These are phyloP conservation scores for Drosophila mojavensis DNA, from an alignment of 1,140 invertebrate species.

Conservation along the genomic window DNA sequence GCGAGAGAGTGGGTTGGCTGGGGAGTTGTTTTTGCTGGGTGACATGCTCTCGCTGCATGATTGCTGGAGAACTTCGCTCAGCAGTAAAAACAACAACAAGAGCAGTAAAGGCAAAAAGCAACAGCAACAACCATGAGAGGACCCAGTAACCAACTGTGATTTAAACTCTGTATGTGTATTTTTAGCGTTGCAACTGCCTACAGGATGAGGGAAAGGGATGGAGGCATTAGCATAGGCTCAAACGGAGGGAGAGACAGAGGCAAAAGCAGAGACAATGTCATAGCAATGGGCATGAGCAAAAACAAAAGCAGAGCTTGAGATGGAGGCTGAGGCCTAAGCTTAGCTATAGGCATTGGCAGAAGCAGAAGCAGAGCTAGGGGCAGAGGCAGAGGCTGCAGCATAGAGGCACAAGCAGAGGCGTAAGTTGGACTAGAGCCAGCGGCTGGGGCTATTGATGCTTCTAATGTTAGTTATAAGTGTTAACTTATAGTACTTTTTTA, in stretches of 20 bases:
- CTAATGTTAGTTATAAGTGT: too few relatives aligned
- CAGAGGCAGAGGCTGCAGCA: too few relatives aligned
- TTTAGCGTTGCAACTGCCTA: constrained; percentile 18
- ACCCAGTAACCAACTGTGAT: constrained; percentile 49
- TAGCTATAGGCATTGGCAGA: background rate
- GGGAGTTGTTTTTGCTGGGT: constrained; percentile 5
- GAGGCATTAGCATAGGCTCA: background rate
- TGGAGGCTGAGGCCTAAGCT: background rate
- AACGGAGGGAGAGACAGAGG: background rate
- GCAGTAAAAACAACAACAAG: constrained; percentile 20
- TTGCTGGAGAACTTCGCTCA: constrained; percentile 46
- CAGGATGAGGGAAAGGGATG: background rate
- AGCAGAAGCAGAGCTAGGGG: too few relatives aligned
- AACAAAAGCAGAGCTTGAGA: background rate
- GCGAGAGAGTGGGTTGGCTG: background rate
- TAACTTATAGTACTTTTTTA: too few relatives aligned
- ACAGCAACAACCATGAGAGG: background rate
- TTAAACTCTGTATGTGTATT: constrained; percentile 37
- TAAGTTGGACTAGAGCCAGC: too few relatives aligned
- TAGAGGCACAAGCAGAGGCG: too few relatives aligned
- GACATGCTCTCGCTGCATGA: constrained; percentile 33
- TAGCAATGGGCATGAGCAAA: too few relatives aligned
- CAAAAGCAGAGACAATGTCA: too few relatives aligned
- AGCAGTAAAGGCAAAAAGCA: background rate
- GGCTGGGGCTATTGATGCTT: too few relatives aligned